phyloP scores from a whole-genome alignment of 2,797 vertebrate genomes.

The Mareca strepera region DNA sequence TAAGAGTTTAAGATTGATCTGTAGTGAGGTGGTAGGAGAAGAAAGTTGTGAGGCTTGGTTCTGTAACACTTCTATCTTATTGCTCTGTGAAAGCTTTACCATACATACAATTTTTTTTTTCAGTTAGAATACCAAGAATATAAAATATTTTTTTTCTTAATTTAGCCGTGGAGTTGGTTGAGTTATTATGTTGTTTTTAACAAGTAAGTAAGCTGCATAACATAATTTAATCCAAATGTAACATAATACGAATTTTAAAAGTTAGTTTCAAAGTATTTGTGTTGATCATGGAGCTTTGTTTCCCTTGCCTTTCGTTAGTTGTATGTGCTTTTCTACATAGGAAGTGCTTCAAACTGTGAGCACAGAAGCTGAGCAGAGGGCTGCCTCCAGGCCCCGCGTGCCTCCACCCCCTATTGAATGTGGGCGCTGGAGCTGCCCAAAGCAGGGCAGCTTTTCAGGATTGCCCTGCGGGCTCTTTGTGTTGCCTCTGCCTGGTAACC shows the following conservation, averaged over 20 bases:
- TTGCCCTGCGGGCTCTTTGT: neutral
- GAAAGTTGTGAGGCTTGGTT: neutral
- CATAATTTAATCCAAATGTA: neutral
- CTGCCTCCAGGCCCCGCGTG: neutral
- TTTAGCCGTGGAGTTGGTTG: neutral
- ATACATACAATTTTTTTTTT: neutral
- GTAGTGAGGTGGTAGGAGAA: neutral
- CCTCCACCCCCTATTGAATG: neutral
- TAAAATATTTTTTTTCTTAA: neutral
- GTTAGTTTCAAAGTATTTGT: neutral
- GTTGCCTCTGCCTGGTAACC: neutral
- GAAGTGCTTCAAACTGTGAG: neutral
- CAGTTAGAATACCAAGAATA: neutral
- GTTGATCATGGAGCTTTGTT: neutral
- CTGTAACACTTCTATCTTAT: neutral
- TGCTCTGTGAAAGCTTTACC: neutral
- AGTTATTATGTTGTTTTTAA: neutral
- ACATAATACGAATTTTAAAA: neutral
- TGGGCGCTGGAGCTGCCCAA: neutral
- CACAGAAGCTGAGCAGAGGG: neutral
- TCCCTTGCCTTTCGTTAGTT: neutral
- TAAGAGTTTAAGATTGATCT: neutral
- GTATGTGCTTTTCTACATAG: neutral
- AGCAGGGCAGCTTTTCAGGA: neutral
- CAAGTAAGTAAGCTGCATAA: neutral